Evolutionary conservation across 1,140 invertebrate species (phyloP).

Genomic region (Heterodera schachtii): DNA sequence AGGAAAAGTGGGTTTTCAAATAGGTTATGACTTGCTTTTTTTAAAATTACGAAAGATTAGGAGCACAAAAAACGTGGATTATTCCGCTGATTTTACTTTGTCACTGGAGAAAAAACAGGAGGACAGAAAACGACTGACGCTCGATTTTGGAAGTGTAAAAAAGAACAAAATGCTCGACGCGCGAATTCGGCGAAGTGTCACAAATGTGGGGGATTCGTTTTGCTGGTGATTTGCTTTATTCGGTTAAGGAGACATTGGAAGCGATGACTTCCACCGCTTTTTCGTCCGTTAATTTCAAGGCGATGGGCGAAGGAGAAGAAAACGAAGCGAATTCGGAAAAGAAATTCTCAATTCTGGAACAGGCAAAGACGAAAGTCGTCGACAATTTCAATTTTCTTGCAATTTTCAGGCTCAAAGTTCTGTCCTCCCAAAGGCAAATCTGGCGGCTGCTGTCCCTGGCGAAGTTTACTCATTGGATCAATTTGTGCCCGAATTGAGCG

Average conservation of each 20-base stretch:
- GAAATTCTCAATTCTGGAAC: slow-evolving; percentile 19
- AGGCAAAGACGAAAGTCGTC: neutral
- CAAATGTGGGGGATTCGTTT: neutral
- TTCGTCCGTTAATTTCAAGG: slow-evolving; percentile 10
- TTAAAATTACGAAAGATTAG: neutral
- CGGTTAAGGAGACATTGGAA: slow-evolving; percentile 16
- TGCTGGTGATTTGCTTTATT: neutral
- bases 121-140: slow-evolving; percentile 10
- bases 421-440: slow-evolving; percentile 19
- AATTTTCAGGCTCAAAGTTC: slow-evolving; percentile 9
- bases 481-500: slow-evolving; percentile 16
- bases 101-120: slow-evolving; percentile 14
- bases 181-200: slow-evolving; percentile 4
- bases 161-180: slow-evolving; percentile 23
- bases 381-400: neutral
- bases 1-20: neutral
- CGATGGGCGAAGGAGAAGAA: neutral
- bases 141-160: slow-evolving; percentile 25
- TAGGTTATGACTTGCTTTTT: neutral
- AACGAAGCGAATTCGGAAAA: neutral
- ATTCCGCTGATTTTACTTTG: slow-evolving; percentile 11
- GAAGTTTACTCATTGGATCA: slow-evolving; percentile 17
- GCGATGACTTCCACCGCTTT: slow-evolving; percentile 28
- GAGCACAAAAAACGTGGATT: slow-evolving; percentile 1
- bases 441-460: neutral